Evolutionary conservation across 2,888 invertebrate species (phyloP), one percentile per base, ranked within the genome.

Genomic region (Drosophila differens): DNA sequence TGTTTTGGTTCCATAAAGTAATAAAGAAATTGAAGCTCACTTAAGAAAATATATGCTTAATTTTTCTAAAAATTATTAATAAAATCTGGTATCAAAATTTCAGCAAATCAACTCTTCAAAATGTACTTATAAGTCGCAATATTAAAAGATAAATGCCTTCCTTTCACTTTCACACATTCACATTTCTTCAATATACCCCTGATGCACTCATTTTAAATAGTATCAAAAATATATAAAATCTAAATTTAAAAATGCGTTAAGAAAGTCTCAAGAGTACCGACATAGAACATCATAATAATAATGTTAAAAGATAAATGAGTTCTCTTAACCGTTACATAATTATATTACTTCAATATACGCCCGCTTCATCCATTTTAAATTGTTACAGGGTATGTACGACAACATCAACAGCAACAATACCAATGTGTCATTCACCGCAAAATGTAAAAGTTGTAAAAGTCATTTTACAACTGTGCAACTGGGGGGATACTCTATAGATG

Each of bases 361-460:
- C 1, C 14, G 16, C 14, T 35, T 35, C 25, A 25, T 1, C 4
- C 19, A 22, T 3, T 14, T 12, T 5, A 2, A 19, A 47, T 22
- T 22, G 2, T 3, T 39, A 22, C 28, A 69, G 69, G 58, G 69
- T 68, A 69, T 69, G n/a, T 16, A 41, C 51, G 63, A 41, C 35
- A 55, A 57, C 16, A 70, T 59, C 52, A 61, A 69, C 44, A 62
- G 39, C 74, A 70, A 70, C 35, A 67, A 61, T 57, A 51, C 41
- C 70, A 60, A 55, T 76, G 59, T 69, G 74, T 75, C 79, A 75
- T 75, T 59, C 80, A 73, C 76, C 80, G 77, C 83, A 85, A 77
- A 88, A 88, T 86, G 90, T 85, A 83, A 83, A 90, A 87, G 80
- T 87, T 87, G 69, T 69, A 78, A 81, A 86, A 86, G 86, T 81